Evolutionary conservation across 2,888 invertebrate species (phyloP).

Genomic region (Machimus rusticus): DNA sequence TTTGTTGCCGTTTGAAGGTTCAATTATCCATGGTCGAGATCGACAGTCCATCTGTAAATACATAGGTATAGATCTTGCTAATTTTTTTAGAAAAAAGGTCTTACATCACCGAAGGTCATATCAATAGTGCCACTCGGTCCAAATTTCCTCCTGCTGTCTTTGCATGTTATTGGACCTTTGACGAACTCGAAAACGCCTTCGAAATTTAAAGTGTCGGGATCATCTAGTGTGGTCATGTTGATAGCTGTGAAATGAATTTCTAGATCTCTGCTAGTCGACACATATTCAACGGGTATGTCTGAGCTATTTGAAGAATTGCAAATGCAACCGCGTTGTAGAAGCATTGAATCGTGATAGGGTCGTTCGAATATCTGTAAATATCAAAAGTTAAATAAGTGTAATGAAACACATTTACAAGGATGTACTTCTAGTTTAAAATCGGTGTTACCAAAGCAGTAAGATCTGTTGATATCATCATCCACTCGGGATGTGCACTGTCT

Average conservation of each 20-base stretch:
- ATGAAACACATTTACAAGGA: background rate
- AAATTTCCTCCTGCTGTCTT: constrained; percentile 72
- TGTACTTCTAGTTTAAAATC: constrained; percentile 71
- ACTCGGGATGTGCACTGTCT: constrained; percentile 61
- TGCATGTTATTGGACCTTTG: constrained; percentile 73
- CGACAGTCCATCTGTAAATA: constrained; percentile 76
- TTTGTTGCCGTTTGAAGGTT: constrained; percentile 74
- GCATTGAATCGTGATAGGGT: constrained; percentile 75
- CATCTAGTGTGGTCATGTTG: constrained; percentile 85
- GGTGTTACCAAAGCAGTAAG: constrained; percentile 75
- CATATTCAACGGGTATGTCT: constrained; percentile 75
- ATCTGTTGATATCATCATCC: constrained; percentile 71
- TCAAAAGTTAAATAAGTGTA: background rate
- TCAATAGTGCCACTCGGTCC: constrained; percentile 81
- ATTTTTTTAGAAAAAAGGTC: constrained; percentile 42
- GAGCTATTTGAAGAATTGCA: constrained; percentile 70
- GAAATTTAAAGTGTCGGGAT: constrained; percentile 84
- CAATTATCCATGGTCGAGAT: constrained; percentile 80
- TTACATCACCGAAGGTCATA: constrained; percentile 65
- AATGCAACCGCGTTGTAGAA: constrained; percentile 80
- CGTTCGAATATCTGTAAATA: constrained; percentile 70
- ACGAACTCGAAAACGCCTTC: constrained; percentile 86
- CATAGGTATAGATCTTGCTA: background rate
- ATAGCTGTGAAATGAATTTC: constrained; percentile 83
- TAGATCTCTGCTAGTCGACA: constrained; percentile 77